phyloP scores from a whole-genome alignment of 2,888 invertebrate species.

The Aphodius granarius region DNA sequence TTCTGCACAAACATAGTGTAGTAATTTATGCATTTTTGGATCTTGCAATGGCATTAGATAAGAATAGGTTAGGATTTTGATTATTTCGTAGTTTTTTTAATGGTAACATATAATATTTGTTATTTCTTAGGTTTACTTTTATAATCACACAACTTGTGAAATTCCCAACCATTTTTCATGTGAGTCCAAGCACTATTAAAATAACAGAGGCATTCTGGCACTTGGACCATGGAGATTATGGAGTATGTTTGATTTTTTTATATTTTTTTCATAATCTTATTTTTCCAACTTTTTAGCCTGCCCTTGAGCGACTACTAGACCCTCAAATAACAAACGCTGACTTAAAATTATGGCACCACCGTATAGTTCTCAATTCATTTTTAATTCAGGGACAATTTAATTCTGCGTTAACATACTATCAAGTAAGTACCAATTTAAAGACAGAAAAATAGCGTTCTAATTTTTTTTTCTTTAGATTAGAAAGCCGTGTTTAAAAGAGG shows the following conservation, averaged over 20 bases:
- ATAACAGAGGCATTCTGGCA: constrained; percentile 88
- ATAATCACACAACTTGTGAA: constrained; percentile 73
- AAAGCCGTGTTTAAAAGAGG: constrained; percentile 45
- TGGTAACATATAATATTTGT: constrained; percentile 4
- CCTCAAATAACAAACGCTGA: constrained; percentile 59
- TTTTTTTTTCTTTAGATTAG: constrained; percentile 47
- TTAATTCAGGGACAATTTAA: constrained; percentile 69
- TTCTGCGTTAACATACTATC: constrained; percentile 71
- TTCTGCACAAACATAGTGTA: constrained; percentile 75
- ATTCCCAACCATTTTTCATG: constrained; percentile 78
- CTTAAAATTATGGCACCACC: constrained; percentile 74
- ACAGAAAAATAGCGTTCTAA: background rate
- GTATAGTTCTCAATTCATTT: constrained; percentile 66
- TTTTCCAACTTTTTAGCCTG: constrained; percentile 56
- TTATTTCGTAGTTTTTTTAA: background rate
- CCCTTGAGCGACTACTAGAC: constrained; percentile 66
- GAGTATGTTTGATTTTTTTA: constrained; percentile 57
- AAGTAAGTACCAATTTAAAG: constrained; percentile 49
- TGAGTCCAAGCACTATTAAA: constrained; percentile 74
- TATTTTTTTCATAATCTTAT: background rate
- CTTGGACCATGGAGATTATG: constrained; percentile 82
- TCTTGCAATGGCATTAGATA: constrained; percentile 70
- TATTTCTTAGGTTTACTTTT: constrained; percentile 58
- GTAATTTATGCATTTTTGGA: constrained; percentile 83
- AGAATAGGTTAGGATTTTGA: constrained; percentile 53